Evolutionary conservation across 1,140 invertebrate genomes (phyloP), one percentile per base, ranked within the genome.

Genomic region (Cataglyphis hispanica): DNA sequence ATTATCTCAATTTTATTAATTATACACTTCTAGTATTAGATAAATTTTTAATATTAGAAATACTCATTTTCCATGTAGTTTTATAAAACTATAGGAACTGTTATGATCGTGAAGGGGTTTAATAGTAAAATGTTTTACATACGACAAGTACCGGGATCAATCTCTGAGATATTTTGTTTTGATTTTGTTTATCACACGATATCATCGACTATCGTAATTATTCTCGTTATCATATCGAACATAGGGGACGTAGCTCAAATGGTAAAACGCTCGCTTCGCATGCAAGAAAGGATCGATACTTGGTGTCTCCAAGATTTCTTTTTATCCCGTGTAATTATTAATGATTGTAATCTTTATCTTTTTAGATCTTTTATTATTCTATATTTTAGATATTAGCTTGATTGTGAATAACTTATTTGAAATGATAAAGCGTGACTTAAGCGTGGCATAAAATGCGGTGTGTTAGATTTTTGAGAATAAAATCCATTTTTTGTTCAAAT

Each of bases 71-170:
- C 2, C 0, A 34, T 13, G 11, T 1, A 1, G n/a, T n/a, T n/a
- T n/a, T n/a, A n/a, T n/a, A 19, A 34, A 70, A 34, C 1, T 56
- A 11, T 40, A 27, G n/a, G 34, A 61, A 61, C 43, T 0, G 22
- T 66, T 1, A 13, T n/a, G 13, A 58, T 61, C 8, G 27, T 16
- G n/a, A 96, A 96, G 97, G 97, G 95, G 96, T 97, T 97, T 97
- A 96, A 97, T 97, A 97, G 97, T 97, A 97, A 97, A 97, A 97
- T 97, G 97, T 96, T 97, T 97, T 97, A 97, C 97, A 97, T 97
- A 96, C 96, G 97, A 97, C 97, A 97, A 97, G 96, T 97, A 97
- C 96, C 96, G 96, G 97, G 96, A 97, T 97, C 97, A 96, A 97
- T 97, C 96, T 97, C 96, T 97, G 97, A 94, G 85, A 69, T 67